Base-by-base conservation (phyloP, 2,113 vertebrate genomes). In the Aphyosemion australe region DNA sequence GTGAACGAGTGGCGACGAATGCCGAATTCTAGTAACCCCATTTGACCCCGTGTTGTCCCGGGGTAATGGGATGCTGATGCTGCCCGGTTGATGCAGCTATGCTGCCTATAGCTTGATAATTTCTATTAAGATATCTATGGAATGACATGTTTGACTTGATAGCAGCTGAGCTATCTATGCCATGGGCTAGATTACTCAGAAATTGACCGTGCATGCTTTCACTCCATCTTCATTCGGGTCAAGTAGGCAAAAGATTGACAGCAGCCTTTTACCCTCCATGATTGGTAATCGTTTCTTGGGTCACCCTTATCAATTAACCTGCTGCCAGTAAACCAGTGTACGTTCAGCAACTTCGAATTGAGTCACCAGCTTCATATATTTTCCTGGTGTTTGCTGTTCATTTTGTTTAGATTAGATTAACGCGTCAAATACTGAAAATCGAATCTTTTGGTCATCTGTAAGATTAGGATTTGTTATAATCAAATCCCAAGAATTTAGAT, bases 11-110 rank as follows among this genome's bases (percentile, higher is more conserved):
- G 88, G 90, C 92, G 88, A 87, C 84, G 18, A 92, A 91, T 92
- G 91, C 93, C 84, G 91, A 92, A 94, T 94, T 94, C 94, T 89
- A 90, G 94, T 95, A 94, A 95, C 94, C 94, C 90, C 77, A 84
- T 84, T 89, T 94, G 84, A 86, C 94, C 94, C 88, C 84, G 91
- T 93, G 92, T 93, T 93, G 89, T 87, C 80, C 91, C 85, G 90
- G 92, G 93, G 94, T 96, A 95, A 96, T 94, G 86, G 82, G 89
- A 93, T 90, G 92, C 81, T 90, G 92, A 58, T 75, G 85, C 62
- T 21, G 20, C 74, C 68, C 14, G 16, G 14, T 51, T 39, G 32
- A 56, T 46, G 64, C 69, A 45, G 67, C 69, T 26, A 26, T 39
- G 77, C 53, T 50, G 58, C 43, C 72, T 54, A 73, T 45, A 70